Base-by-base conservation (phyloP, 2,797 vertebrate species). In the Sarcoramphus papa region DNA sequence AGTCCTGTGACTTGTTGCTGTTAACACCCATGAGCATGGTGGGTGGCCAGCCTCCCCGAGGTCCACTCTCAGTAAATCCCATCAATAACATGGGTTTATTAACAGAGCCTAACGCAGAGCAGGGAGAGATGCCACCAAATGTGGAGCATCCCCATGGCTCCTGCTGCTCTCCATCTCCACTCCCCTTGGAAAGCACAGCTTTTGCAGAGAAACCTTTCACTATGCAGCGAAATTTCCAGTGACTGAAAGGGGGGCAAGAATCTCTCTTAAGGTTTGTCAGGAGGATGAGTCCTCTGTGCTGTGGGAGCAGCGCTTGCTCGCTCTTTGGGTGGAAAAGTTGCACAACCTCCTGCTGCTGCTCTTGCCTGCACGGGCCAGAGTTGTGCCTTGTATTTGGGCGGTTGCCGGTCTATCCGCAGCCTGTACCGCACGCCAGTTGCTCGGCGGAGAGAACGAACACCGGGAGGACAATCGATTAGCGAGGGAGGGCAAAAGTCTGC, bases 381-480 rank as follows among this genome's bases (percentile, higher is more conserved):
- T 6, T 82, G 64, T 73, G 68, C 60, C 0, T 1, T 41, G 69
- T 6, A 2, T 82, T 20, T 67, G 73, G 45, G 84, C 10, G 6
- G 30, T 14, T 50, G 43, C 70, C 6, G 28, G 43, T 85, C 65
- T 47, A 31, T 41, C 45, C 20, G 4, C 62, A 91, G 87, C 74
- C 84, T 30, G 7, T 48, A 51, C 69, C 8, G 12, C 48, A 5
- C 5, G 12, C 67, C 91, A 68, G 60, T n/a, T 6, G 12, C 87
- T 96, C 15, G 7, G 57, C 20, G 48, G 78, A 85, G 76, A 90
- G 96, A 69, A 28, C 0, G 50, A 89, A 47, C 84, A 64, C 90
- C 8, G 6, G 91, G 80, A 95, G 73, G 65, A 95, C 23, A 59
- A 97, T 98, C 76, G 77, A 98, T 98, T 94, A 97, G 86, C 20